Evolutionary conservation across 2,888 invertebrate genomes (phyloP), one percentile per base, ranked within the genome.

Genomic region (Coleophora deauratella): DNA sequence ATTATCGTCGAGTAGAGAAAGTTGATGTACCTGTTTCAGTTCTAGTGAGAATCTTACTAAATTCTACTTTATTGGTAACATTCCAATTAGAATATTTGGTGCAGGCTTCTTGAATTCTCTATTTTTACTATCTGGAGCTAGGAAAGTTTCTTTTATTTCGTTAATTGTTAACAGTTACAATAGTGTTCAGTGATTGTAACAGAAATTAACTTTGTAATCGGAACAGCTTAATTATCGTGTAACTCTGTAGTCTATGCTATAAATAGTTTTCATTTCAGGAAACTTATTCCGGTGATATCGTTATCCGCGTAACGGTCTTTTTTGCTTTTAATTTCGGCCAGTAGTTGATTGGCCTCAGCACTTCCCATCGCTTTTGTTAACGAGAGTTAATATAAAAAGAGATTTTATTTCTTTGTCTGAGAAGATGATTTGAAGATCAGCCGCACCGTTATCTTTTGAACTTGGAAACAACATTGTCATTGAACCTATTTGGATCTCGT

Each of bases 1-100:
- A 35, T 43, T 43, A 21, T 21, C 21, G 3, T 21, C 6, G 6
- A 21, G 21, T 21, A 31, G 42, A 70, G 77, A 77, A 77, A 77
- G 77, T 72, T 50, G 21, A 21, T 21, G 21, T 4, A 6, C 21
- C 21, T 21, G 21, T 21, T 21, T 21, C 21, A 21, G 21, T 21
- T 21, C 21, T 21, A 21, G 6, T 21, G 6, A 3, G 21, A 21
- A 21, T 21, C 21, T 21, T 21, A 45, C 50, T 58, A 57, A 50
- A 60, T 35, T 35, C 21, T 57, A 47, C 6, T 53, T 56, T 48
- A 27, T 35, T 35, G 8, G 7, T 9, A 11, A 11, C n/a, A 35
- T 41, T 42, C 37, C 10, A 42, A 38, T 42, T 42, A 35, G 38
- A 42, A 42, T 36, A 42, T 36, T 28, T 27, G 27, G 27, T 28